phyloP scores from a whole-genome alignment of 2,113 vertebrate genomes.

The Eclectus roratus region DNA sequence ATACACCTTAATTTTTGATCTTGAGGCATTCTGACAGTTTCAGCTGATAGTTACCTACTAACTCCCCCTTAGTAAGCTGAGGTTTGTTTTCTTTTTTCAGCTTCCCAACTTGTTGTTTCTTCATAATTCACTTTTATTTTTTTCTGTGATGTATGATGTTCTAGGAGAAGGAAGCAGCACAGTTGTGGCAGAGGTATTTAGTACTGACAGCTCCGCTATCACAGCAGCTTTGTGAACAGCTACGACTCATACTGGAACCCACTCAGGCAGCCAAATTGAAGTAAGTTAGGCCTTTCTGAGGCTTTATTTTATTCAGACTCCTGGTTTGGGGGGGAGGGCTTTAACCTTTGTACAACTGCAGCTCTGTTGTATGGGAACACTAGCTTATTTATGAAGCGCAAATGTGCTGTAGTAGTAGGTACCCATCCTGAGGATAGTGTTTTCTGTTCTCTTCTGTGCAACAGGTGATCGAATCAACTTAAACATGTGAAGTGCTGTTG shows the following conservation, averaged over 20 bases:
- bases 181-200: slow-evolving; percentile 94
- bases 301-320: background rate
- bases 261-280: slow-evolving; percentile 93
- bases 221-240: slow-evolving; percentile 95
- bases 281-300: slow-evolving; percentile 69
- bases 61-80: background rate
- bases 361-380: background rate
- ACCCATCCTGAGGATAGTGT: background rate
- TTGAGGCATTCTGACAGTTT: background rate
- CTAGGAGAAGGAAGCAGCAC: slow-evolving; percentile 85
- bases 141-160: background rate
- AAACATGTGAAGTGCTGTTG: background rate
- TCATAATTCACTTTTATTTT: background rate
- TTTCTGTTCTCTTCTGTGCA: background rate
- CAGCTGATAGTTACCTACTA: background rate
- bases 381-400: background rate
- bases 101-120: background rate
- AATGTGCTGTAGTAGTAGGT: background rate
- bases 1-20: background rate
- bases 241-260: slow-evolving; percentile 93
- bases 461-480: background rate
- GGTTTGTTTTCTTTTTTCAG: background rate
- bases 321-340: background rate
- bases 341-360: background rate
- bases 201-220: slow-evolving; percentile 88